Evolutionary conservation across 2,113 vertebrate genomes (phyloP).

Genomic region (Poecilia latipinna): DNA sequence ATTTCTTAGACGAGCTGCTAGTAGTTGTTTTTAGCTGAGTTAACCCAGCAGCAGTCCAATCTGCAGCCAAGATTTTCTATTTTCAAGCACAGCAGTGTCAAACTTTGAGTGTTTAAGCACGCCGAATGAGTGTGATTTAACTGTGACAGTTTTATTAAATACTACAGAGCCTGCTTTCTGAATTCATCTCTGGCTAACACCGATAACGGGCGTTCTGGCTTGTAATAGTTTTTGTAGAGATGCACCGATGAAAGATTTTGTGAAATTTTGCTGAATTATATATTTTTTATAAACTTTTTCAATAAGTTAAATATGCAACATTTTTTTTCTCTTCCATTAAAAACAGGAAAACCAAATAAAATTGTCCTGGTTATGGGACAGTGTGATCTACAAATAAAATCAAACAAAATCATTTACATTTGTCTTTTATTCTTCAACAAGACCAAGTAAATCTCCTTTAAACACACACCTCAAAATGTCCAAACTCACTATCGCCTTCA

Average conservation of each 20-base stretch:
- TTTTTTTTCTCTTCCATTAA: neutral
- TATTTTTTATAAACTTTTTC: too few relatives aligned
- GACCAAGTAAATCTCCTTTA: neutral
- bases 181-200: neutral
- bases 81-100: neutral
- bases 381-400: neutral
- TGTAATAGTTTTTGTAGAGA: slow-evolving; percentile 3
- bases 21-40: neutral
- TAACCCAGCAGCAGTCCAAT: neutral
- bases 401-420: neutral
- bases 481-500: neutral
- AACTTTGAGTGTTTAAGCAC: neutral
- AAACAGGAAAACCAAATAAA: neutral
- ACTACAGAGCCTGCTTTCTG: neutral
- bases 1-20: neutral
- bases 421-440: neutral
- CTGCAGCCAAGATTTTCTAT: neutral
- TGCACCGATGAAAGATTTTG: neutral
- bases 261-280: neutral
- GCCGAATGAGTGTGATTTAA: neutral
- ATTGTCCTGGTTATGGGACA: neutral
- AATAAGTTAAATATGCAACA: too few relatives aligned
- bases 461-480: neutral
- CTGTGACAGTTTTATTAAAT: slow-evolving; percentile 4
- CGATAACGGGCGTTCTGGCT: neutral